Conservation (phyloP, 2,113 vertebrate genomes). For the Rhadina sibilatrix region DNA sequence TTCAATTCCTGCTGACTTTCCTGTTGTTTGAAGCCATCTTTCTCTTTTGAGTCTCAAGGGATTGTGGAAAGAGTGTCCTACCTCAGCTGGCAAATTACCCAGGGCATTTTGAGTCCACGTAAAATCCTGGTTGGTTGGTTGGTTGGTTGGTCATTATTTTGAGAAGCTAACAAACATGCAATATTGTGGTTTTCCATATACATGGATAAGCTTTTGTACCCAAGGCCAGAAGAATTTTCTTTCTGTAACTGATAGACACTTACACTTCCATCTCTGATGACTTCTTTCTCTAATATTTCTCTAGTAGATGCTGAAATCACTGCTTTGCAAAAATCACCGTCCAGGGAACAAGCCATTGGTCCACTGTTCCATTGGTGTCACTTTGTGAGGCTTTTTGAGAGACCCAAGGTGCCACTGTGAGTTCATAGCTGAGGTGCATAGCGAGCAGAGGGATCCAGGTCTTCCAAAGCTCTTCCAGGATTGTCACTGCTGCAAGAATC, state of each 20-base stretch:
- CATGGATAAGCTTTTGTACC: neutral
- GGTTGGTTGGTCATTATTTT: neutral
- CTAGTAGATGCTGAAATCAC: neutral
- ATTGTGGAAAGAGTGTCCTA: neutral
- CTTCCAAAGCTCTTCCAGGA: neutral
- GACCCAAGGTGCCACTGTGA: neutral
- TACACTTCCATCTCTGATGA: neutral
- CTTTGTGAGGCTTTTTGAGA: neutral
- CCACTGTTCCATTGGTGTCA: neutral
- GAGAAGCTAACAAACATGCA: neutral
- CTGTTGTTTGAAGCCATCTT: neutral
- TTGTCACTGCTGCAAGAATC: rapidly evolving
- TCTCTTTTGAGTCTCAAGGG: neutral
- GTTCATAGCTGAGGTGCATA: neutral
- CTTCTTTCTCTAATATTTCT: neutral
- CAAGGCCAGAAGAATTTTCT: neutral
- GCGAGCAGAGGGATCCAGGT: neutral
- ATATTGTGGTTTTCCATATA: neutral
- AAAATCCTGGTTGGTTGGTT: neutral
- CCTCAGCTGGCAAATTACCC: neutral
- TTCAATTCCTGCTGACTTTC: neutral
- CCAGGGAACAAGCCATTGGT: neutral
- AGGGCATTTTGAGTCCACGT: neutral
- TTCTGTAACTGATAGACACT: neutral
- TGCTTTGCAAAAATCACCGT: neutral